A percentile compares a stretch with the other conserved stretches of the same genome.
Conservation (phyloP, 2,113 vertebrate species). For the Arvicanthis niloticus region DNA sequence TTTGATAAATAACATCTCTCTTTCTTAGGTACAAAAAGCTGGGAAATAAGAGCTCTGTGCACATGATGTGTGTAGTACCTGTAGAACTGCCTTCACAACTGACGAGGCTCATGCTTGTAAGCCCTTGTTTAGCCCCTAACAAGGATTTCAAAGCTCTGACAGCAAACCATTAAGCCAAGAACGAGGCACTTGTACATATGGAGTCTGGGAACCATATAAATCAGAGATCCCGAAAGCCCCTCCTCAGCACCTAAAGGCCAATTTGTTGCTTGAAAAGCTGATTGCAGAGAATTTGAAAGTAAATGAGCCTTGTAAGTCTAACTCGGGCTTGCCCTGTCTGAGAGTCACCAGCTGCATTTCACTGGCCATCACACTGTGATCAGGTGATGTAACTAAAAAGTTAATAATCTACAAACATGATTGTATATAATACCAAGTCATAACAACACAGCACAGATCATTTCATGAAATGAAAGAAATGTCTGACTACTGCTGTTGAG, state of each 20-base stretch:
- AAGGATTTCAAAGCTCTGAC: constrained; percentile 23
- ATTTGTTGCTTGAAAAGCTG: background rate
- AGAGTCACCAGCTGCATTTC: background rate
- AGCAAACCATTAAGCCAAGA: background rate
- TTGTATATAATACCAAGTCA: background rate
- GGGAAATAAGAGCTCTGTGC: constrained; percentile 8
- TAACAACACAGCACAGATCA: background rate
- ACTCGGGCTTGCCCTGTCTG: background rate
- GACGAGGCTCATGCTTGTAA: background rate
- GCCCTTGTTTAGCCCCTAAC: background rate
- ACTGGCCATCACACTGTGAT: background rate
- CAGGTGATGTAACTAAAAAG: constrained; percentile 4
- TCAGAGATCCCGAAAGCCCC: background rate
- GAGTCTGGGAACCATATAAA: background rate
- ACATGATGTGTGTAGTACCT: background rate
- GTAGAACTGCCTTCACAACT: background rate
- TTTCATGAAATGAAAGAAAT: background rate
- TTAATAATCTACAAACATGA: background rate
- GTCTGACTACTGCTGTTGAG: background rate
- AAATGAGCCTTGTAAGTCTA: background rate
- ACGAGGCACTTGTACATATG: background rate
- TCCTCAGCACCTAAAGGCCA: background rate
- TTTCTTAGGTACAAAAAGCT: background rate
- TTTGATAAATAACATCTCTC: background rate
- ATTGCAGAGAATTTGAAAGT: background rate